phyloP scores from a whole-genome alignment of 2,797 vertebrate species.

The Arnoldichthys spilopterus region DNA sequence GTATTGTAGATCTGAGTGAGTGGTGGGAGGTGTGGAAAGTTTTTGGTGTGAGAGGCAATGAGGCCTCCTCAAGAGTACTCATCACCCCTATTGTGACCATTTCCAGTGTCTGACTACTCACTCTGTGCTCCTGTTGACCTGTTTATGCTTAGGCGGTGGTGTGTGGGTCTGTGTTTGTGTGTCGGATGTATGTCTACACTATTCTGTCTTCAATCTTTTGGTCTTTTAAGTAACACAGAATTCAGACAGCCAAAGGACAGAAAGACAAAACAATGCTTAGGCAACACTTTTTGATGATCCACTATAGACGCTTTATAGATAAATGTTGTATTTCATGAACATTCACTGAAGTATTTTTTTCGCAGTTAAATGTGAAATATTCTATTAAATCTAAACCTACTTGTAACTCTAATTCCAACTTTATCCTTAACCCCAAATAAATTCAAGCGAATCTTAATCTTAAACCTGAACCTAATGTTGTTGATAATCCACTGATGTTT shows the following conservation, averaged over 20 bases:
- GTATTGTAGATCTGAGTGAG: slow-evolving; percentile 87
- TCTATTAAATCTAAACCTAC: too few relatives aligned
- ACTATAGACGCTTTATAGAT: too few relatives aligned
- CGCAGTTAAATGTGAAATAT: too few relatives aligned
- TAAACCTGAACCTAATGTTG: too few relatives aligned
- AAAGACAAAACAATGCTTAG: slow-evolving; percentile 17
- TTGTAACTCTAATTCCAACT: too few relatives aligned
- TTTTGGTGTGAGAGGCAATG: slow-evolving; percentile 58
- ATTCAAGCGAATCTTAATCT: too few relatives aligned
- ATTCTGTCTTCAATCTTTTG: slow-evolving; percentile 21
- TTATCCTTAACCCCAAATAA: too few relatives aligned
- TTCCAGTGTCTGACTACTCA: slow-evolving; percentile 82
- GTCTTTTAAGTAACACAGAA: slow-evolving; percentile 19
- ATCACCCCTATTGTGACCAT: slow-evolving; percentile 82
- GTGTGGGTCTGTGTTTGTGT: slow-evolving; percentile 21
- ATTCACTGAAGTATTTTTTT: too few relatives aligned
- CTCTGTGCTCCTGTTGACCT: slow-evolving; percentile 87
- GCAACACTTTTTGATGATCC: too few relatives aligned
- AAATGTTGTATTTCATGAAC: too few relatives aligned
- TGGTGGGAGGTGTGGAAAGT: slow-evolving; percentile 68
- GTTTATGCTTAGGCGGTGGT: slow-evolving; percentile 86
- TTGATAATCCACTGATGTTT: too few relatives aligned
- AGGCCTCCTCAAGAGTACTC: slow-evolving; percentile 84
- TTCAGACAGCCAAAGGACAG: slow-evolving; percentile 38
- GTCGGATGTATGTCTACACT: not conserved